Evolutionary conservation across 2,113 vertebrate species (phyloP).

Genomic region (Ramphastos sulfuratus): DNA sequence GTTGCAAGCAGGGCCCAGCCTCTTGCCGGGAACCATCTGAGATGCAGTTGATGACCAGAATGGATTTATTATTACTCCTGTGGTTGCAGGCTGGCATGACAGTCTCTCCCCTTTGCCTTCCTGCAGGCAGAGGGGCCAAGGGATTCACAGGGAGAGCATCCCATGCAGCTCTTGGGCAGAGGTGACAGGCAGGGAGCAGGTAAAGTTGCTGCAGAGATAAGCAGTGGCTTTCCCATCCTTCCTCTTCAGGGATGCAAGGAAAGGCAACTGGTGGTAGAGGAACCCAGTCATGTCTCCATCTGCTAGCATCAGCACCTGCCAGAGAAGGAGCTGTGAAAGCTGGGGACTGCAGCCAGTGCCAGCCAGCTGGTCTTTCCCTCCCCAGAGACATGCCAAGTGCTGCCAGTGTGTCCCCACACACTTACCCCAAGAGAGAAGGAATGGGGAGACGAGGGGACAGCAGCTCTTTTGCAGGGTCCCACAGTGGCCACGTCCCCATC

Average conservation of each 20-base stretch:
- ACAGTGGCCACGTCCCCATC: rapidly evolving
- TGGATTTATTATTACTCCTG: background rate
- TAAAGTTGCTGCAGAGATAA: slow-evolving; percentile 87
- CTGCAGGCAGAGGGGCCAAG: background rate
- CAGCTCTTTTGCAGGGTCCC: background rate
- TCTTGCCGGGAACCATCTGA: background rate
- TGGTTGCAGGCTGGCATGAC: too few relatives aligned
- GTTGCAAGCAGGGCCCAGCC: rapidly evolving
- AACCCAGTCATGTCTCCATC: slow-evolving; percentile 80
- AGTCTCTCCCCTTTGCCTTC: background rate
- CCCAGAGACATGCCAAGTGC: background rate
- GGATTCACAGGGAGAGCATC: slow-evolving; percentile 72
- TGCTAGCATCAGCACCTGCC: slow-evolving; percentile 86
- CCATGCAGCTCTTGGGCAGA: slow-evolving; percentile 82
- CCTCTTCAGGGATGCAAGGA: slow-evolving; percentile 79
- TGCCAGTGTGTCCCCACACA: rapidly evolving
- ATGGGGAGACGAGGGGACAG: rapidly evolving
- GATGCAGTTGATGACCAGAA: background rate
- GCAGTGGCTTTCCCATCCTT: slow-evolving; percentile 83
- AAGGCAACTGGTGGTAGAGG: slow-evolving; percentile 83
- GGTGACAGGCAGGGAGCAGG: slow-evolving; percentile 87
- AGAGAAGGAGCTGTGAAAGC: background rate
- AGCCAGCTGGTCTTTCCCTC: background rate
- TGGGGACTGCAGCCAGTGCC: rapidly evolving
- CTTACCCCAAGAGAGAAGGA: background rate